Evolutionary conservation across 2,797 vertebrate genomes (phyloP).

Genomic region (Esox lucius): DNA sequence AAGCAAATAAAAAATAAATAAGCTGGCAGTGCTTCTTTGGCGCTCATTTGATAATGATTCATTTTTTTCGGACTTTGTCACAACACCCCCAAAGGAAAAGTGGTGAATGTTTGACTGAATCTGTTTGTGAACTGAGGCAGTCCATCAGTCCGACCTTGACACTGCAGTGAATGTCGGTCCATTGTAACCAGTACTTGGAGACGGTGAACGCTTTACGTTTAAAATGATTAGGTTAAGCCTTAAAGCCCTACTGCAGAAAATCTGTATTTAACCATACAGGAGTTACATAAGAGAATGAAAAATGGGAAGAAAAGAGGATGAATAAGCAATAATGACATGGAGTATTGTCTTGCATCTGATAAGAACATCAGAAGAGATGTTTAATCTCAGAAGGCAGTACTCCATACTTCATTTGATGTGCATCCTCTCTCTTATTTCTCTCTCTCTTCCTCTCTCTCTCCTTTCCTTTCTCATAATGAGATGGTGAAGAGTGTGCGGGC

Average conservation of each 20-base stretch:
- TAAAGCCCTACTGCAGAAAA: constrained; percentile 52
- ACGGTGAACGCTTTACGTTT: constrained; percentile 23
- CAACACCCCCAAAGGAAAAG: neutral
- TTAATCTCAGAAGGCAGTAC: constrained; percentile 54
- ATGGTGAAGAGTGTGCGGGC: constrained; percentile 49
- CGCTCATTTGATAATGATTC: neutral
- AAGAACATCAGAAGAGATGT: constrained; percentile 62
- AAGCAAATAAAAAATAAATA: neutral
- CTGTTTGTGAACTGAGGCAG: neutral
- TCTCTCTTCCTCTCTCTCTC: constrained; percentile 36
- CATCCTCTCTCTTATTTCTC: constrained; percentile 8
- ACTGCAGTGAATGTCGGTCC: neutral
- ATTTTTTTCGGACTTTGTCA: neutral
- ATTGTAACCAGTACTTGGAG: constrained; percentile 18
- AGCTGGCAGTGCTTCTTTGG: neutral
- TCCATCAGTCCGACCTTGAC: constrained; percentile 11
- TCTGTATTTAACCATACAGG: constrained; percentile 36
- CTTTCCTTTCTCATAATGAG: constrained; percentile 57
- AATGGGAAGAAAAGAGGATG: constrained; percentile 46
- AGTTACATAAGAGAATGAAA: constrained; percentile 40
- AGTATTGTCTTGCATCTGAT: constrained; percentile 55
- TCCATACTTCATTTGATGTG: constrained; percentile 38
- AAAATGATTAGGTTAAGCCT: constrained; percentile 48
- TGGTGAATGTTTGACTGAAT: neutral
- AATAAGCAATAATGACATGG: constrained; percentile 49